These are phyloP conservation scores for Dendrocincla tyrannina DNA, from an alignment of 2,797 vertebrate species.

Conservation along the genomic window DNA sequence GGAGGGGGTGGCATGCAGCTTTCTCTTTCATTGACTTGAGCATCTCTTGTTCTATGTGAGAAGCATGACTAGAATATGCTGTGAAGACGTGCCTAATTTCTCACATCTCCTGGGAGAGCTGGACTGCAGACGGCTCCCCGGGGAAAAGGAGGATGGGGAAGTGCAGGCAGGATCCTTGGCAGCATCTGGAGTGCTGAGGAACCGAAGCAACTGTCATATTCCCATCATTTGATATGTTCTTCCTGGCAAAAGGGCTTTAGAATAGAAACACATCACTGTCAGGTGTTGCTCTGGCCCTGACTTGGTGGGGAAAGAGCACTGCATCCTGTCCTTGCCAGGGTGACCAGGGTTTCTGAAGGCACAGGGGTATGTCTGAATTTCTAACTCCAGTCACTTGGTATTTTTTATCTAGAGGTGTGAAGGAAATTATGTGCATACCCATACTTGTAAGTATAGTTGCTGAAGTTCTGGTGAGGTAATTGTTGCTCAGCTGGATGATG, in stretches of 20 bases:
- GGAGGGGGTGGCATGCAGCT: background rate
- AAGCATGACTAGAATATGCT: background rate
- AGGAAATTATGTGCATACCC: background rate
- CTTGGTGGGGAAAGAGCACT: background rate
- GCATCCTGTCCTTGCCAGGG: background rate
- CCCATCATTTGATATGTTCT: background rate
- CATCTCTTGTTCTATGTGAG: background rate
- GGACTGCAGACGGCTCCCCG: accelerated
- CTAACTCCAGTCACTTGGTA: background rate
- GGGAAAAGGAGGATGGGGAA: background rate
- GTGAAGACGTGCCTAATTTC: background rate
- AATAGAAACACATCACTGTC: background rate
- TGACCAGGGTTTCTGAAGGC: background rate
- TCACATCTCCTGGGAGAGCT: background rate
- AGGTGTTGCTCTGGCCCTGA: background rate
- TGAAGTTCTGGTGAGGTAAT: background rate
- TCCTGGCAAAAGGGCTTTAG: background rate
- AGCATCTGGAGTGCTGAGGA: accelerated
- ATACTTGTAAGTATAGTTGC: background rate
- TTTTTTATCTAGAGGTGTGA: background rate
- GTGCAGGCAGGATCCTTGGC: background rate
- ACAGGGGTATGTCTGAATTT: background rate
- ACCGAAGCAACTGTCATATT: background rate
- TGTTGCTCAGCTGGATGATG: background rate
- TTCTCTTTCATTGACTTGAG: background rate